Evolutionary conservation across 2,113 vertebrate species (phyloP).

Genomic region (Spea bombifrons): DNA sequence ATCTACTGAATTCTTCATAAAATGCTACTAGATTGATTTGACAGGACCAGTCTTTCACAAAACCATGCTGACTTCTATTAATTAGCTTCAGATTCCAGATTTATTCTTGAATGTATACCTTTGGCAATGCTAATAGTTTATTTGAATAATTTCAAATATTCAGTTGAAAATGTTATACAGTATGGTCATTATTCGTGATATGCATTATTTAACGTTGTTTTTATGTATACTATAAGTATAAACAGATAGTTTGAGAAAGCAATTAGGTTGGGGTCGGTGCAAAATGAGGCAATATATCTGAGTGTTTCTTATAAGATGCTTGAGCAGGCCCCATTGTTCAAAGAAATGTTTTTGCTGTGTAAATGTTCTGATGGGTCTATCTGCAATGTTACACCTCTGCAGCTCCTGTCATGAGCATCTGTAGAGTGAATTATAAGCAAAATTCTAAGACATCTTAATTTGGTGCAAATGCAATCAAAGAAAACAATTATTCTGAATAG

Average conservation of each 20-base stretch:
- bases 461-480: slow-evolving; percentile 7
- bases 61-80: too few species aligned
- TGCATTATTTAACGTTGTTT: too few species aligned
- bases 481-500: slow-evolving; percentile 29
- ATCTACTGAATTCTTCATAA: too few species aligned
- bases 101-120: too few species aligned
- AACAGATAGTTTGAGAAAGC: neutral
- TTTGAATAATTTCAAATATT: too few species aligned
- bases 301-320: neutral
- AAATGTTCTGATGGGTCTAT: neutral
- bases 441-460: neutral
- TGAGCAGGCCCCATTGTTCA: slow-evolving; percentile 4
- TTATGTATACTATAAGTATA: too few species aligned
- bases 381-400: neutral
- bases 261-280: slow-evolving; percentile 22
- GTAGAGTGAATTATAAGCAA: slow-evolving; percentile 6
- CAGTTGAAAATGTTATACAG: too few species aligned
- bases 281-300: slow-evolving; percentile 5
- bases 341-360: slow-evolving; percentile 10
- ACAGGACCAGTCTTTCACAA: too few species aligned
- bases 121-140: too few species aligned
- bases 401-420: neutral
- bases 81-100: too few species aligned
- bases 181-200: too few species aligned
- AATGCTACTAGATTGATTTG: too few species aligned